Base-by-base conservation (phyloP, 2,113 vertebrate species). In the Nerophis ophidion region DNA sequence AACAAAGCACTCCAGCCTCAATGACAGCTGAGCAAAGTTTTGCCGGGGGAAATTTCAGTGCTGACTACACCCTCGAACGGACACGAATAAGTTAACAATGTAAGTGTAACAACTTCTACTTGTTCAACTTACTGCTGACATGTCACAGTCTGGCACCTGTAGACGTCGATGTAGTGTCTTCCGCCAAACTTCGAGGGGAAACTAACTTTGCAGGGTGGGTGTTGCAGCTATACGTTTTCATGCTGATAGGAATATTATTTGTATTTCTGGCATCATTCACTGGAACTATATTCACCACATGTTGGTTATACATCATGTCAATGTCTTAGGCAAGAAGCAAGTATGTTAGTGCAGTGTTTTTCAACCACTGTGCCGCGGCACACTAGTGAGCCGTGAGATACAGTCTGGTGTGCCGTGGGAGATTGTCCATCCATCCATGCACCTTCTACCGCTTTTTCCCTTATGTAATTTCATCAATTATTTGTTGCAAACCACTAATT, bases 1-100 rank as follows among this genome's bases (percentile, higher is more conserved):
- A 34, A 26, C 46, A 26, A 61, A 70, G 58, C 68, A 1, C 55
- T 68, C 44, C 33, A 42, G 47, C 48, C 46, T 71, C 15, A 57
- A 34, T 80, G 78, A 85, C 86, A 84, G 81, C 80, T 81, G 78
- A 82, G 76, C 35, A 53, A 66, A 79, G 73, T 84, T 84, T 26
- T 56, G 47, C 64, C 12, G 68, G 60, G 36, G 34, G 54, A 52
- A 69, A 75, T 69, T 72, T 70, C 19, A 56, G 48, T 61, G 5
- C 40, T 5, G 59, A 65, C 16, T 1, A 8, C 63, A 66, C 79
- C 72, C 68, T 63, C 57, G 48, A 54, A 13, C 4, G 15, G 50
- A 60, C 55, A 17, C 58, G 14, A 36, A 8, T 14, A 17, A 67
- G 38, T 50, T 5, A n/a, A 66, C 57, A 33, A 62, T 61, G 84